phyloP scores from a whole-genome alignment of 2,113 vertebrate genomes.

The Phylloscopus trochiloides region DNA sequence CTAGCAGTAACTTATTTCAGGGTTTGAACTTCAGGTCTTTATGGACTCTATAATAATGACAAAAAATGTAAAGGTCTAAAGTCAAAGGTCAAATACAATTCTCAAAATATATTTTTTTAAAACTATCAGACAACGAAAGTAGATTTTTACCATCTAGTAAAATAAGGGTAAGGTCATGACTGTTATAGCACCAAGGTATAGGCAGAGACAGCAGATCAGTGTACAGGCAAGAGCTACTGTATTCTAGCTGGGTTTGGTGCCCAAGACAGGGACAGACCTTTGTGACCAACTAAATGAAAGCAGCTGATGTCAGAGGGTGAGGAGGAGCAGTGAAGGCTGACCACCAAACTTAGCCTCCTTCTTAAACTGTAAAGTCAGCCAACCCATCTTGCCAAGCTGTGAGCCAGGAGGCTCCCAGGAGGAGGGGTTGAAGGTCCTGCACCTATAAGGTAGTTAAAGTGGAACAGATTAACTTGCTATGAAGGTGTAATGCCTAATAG shows the following conservation, averaged over 20 bases:
- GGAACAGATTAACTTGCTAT: not conserved
- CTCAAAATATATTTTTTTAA: not conserved
- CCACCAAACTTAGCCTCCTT: not conserved
- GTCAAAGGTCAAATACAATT: not conserved
- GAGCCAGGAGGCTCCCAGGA: not conserved
- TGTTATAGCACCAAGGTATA: not conserved
- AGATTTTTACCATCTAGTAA: not conserved
- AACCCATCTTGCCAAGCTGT: not conserved
- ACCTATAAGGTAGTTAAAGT: not conserved
- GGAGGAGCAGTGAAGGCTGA: not conserved
- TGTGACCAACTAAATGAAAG: not conserved
- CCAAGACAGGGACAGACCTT: not conserved
- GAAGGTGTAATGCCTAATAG: not conserved
- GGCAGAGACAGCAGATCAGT: not conserved
- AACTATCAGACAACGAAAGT: not conserved
- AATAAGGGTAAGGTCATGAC: not conserved
- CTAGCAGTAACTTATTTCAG: not conserved
- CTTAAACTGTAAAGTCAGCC: not conserved
- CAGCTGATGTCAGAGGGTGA: not conserved
- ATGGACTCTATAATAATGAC: not conserved
- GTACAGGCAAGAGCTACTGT: not conserved
- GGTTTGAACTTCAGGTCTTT: not conserved
- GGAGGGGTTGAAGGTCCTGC: not conserved
- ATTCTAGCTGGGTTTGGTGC: not conserved
- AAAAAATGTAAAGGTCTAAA: not conserved